Percentiles rank a stretch among this genome's conserved stretches.
These are phyloP conservation scores for Drosophila greeni DNA, from an alignment of 2,888 invertebrate species.

Conservation along the genomic window DNA sequence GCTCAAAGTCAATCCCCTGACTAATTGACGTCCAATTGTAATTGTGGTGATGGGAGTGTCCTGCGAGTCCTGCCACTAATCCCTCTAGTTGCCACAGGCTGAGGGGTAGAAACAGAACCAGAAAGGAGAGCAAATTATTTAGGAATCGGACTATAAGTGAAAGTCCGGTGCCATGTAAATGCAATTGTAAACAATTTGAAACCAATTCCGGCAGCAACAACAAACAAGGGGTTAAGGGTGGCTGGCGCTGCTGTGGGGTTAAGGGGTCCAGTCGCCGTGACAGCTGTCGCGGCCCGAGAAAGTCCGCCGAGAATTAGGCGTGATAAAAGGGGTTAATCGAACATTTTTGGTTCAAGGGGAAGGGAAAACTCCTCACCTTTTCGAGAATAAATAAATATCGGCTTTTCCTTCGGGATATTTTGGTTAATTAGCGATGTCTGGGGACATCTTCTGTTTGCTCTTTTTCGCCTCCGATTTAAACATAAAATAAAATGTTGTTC, in stretches of 20 bases:
- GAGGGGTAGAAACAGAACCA: slow-evolving; percentile 6
- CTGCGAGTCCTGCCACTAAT: slow-evolving; percentile 22
- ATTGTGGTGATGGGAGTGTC: slow-evolving; percentile 33
- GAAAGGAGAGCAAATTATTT: slow-evolving; percentile 48
- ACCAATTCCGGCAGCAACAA: slow-evolving; percentile 39
- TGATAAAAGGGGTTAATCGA: slow-evolving; percentile 73
- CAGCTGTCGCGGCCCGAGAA: slow-evolving; percentile 51
- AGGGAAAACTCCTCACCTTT: slow-evolving; percentile 24
- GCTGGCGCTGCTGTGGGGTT: slow-evolving; percentile 1
- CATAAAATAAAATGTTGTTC: slow-evolving; percentile 49
- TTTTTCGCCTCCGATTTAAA: slow-evolving; percentile 47
- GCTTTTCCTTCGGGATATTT: slow-evolving; percentile 55
- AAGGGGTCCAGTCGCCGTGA: slow-evolving; percentile 37
- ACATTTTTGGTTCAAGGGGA: slow-evolving; percentile 19
- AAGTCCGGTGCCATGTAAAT: slow-evolving; percentile 49
- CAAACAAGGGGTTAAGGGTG: slow-evolving; percentile 30
- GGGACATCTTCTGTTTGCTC: slow-evolving; percentile 63
- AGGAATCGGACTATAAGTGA: slow-evolving; percentile 43
- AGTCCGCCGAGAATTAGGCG: slow-evolving; percentile 65
- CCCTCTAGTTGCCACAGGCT: slow-evolving; percentile 3
- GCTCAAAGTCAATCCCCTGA: no score
- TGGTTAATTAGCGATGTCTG: slow-evolving; percentile 69
- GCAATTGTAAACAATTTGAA: slow-evolving; percentile 70
- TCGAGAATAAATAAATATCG: slow-evolving; percentile 27
- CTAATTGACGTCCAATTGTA: slow-evolving; percentile 34